Evolutionary conservation across 1,140 invertebrate genomes (phyloP), one percentile per base, ranked within the genome.

Genomic region (Drosophila gunungcola): DNA sequence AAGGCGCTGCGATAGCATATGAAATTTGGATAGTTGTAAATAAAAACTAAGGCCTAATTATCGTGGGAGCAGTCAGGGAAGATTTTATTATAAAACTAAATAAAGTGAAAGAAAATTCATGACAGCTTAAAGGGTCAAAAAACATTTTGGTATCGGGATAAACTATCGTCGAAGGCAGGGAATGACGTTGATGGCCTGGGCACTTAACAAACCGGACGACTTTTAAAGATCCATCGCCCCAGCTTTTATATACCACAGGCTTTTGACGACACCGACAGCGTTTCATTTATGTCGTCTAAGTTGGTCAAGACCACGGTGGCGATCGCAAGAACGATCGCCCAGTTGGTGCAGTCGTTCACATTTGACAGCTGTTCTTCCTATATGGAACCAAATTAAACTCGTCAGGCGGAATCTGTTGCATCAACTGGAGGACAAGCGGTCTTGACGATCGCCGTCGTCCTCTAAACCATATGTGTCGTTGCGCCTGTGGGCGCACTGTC

Each of bases 301-400:
- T 97, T 95, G 12, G 95, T 94, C 9, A 94, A 93, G 12, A 94
- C 94, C 12, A 98, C 93, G 68, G 95, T 94, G 0, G 96, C 94
- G 0, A 96, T 94, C 73, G 96, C 96, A 3, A 97, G 93, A 3
- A 96, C 96, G 78, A 97, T 96, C 4, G 96, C 96, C 96, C 96
- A 97, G 27, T 96, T 97, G 0, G 96, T 97, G 92, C 97, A 97
- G 1, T 96, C 96, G 88, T 97, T 97, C 45, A 97, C 93, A 80
- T 95, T 95, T 81, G 97, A 97, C 7, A 97, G 95, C 88, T 97
- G 3, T 12, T 16, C 25, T 12, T 27, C 11, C 3, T 29, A n/a
- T 12, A 25, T 27, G 12, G 45, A 48, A 27, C 10, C 43, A 16
- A 4, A 27, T 6, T 3, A 21, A 21, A 21, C 16, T 21, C 1